A percentile compares a stretch with the other conserved stretches of the same genome.
phyloP scores from a whole-genome alignment of 2,797 vertebrate genomes.

The Catostomus latipinnis region DNA sequence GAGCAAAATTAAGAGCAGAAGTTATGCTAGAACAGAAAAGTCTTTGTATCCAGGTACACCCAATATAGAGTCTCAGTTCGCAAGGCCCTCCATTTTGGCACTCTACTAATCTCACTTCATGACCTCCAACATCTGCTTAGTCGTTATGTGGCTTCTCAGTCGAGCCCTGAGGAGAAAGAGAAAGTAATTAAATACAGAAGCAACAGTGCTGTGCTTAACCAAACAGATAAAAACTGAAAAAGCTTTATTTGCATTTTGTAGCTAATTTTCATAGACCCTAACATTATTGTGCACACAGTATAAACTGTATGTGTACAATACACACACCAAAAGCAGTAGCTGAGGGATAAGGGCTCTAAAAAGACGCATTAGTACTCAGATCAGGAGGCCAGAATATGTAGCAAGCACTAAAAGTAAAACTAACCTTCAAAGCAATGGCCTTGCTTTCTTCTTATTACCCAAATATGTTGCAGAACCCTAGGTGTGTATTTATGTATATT shows the following conservation, averaged over 20 bases:
- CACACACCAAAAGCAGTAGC: too few species aligned
- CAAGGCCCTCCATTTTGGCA: constrained; percentile 47
- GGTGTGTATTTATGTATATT: too few species aligned
- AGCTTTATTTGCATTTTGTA: neutral
- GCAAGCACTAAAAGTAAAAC: neutral
- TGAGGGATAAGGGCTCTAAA: too few species aligned
- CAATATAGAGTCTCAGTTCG: constrained; percentile 49
- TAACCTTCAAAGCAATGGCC: neutral
- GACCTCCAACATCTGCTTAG: constrained; percentile 69
- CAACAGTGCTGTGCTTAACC: neutral
- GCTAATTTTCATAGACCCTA: neutral
- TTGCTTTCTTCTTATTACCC: too few species aligned
- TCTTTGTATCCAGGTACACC: constrained; percentile 32
- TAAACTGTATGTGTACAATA: too few species aligned
- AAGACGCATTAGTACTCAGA: too few species aligned
- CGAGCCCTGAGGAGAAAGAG: constrained; percentile 77
- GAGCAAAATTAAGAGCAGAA: constrained; percentile 37
- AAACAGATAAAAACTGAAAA: neutral
- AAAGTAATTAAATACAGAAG: neutral
- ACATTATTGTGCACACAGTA: too few species aligned
- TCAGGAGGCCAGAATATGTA: too few species aligned
- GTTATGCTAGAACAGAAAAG: constrained; percentile 45
- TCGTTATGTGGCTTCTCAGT: constrained; percentile 92
- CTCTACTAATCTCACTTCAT: constrained; percentile 43
- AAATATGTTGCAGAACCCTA: too few species aligned